Evolutionary conservation across 2,113 vertebrate genomes (phyloP), one percentile per base, ranked within the genome.

Genomic region (Peromyscus californicus): DNA sequence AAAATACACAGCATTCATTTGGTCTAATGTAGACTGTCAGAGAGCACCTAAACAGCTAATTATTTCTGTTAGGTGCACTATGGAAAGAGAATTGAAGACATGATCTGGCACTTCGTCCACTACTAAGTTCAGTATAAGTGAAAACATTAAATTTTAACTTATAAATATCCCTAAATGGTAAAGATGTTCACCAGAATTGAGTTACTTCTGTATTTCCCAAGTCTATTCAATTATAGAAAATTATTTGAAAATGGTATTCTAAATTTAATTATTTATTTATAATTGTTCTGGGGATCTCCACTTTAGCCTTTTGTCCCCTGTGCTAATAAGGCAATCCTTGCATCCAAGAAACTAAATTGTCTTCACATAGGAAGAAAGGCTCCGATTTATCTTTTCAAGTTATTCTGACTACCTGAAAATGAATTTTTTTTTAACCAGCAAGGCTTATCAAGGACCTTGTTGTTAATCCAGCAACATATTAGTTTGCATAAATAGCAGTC

Each of bases 141-240:
- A 93, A 96, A 95, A 95, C 79, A 92, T 94, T 96, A 97, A 85
- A 96, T 21, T 94, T 96, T 96, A 94, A 97, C 85, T 75, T 61
- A 94, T 90, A 61, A 95, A 97, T 97, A 97, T 83, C 87, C 96
- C 96, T 96, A 97, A 97, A 78, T 92, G 48, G 17, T 21, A 93
- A 89, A 83, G 51, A 89, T 78, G 83, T 19, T 94, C 21, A 95
- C 33, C 45, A 94, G 61, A 95, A 96, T 91, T 97, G 89, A 95
- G 75, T 75, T 97, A 74, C 92, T 29, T 96, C 74, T 92, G 15
- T 95, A 93, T 48, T 94, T 93, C 79, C 76, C 90, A 90, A 72
- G 70, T 89, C 70, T 84, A 16, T 90, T 72, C 74, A 84, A 57
- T 96, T 74, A 95, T 67, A 93, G 88, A 97, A 97, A 97, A 97